These are phyloP conservation scores for Bombus cullumanus DNA, from an alignment of 1,140 invertebrate species.

Conservation along the genomic window DNA sequence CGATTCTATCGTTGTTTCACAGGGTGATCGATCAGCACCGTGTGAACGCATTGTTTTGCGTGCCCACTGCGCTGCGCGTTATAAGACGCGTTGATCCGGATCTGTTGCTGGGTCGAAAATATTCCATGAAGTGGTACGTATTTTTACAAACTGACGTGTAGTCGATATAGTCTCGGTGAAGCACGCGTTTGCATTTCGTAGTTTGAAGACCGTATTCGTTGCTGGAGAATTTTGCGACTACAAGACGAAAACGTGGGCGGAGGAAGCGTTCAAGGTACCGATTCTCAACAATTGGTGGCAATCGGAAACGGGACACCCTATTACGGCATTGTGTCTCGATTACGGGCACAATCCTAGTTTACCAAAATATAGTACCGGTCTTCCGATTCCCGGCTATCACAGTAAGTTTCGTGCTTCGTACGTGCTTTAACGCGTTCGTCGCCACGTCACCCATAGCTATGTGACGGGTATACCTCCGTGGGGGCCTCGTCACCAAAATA, in stretches of 20 bases:
- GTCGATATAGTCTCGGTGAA: neutral
- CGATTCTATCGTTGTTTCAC: slow-evolving; percentile 52
- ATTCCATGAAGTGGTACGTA: slow-evolving; percentile 87
- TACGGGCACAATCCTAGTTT: slow-evolving; percentile 87
- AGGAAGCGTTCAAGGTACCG: slow-evolving; percentile 91
- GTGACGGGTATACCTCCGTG: too few relatives aligned
- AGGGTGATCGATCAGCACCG: slow-evolving; percentile 94
- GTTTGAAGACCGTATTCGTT: slow-evolving; percentile 91
- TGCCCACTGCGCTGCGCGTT: slow-evolving; percentile 94
- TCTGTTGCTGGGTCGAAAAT: slow-evolving; percentile 86
- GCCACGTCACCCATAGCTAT: too few relatives aligned
- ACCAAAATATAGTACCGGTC: slow-evolving; percentile 88
- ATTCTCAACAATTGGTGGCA: slow-evolving; percentile 98
- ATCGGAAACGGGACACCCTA: slow-evolving; percentile 95
- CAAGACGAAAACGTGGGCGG: slow-evolving; percentile 94
- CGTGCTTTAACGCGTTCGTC: too few relatives aligned
- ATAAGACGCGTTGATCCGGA: slow-evolving; percentile 90
- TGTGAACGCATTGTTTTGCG: slow-evolving; percentile 93
- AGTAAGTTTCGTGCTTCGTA: slow-evolving; percentile 28
- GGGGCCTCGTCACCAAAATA: too few relatives aligned
- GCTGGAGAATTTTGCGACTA: slow-evolving; percentile 97
- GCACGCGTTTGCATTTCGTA: slow-evolving; percentile 57
- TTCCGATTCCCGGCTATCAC: slow-evolving; percentile 92
- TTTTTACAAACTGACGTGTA: neutral
- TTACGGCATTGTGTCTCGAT: slow-evolving; percentile 92